phyloP scores from a whole-genome alignment of 2,888 invertebrate species.

The Eueremaeus valkanovi region DNA sequence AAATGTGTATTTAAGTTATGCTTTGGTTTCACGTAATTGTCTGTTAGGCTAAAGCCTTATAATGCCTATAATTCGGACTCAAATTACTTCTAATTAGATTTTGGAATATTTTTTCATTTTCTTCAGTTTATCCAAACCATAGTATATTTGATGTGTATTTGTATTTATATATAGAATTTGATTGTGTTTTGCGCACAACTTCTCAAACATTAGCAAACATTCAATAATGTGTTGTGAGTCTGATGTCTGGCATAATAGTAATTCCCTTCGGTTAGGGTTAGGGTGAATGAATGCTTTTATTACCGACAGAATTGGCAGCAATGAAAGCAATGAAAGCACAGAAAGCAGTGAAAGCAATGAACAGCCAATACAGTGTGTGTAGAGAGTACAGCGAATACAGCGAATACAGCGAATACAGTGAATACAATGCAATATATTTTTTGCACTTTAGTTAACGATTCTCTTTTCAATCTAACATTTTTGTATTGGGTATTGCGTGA shows the following conservation, averaged over 20 bases:
- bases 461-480: slow-evolving; percentile 23
- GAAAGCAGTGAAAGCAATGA: neutral
- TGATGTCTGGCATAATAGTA: slow-evolving; percentile 17
- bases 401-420: neutral
- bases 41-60: slow-evolving; percentile 1
- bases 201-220: neutral
- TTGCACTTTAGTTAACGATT: slow-evolving; percentile 36
- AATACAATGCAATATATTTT: neutral
- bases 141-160: no score
- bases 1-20: slow-evolving; percentile 7
- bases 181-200: slow-evolving; percentile 2
- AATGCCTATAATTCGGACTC: slow-evolving; percentile 28
- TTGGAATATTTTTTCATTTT: neutral
- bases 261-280: neutral
- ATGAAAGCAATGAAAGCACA: slow-evolving; percentile 1
- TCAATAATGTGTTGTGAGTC: slow-evolving; percentile 13
- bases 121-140: neutral
- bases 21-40: neutral
- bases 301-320: slow-evolving; percentile 10
- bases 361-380: no score
- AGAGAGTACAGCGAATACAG: neutral
- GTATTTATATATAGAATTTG: neutral
- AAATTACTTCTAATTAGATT: slow-evolving; percentile 29
- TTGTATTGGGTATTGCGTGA: slow-evolving; percentile 22
- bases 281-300: slow-evolving; percentile 28